Base-by-base conservation (phyloP, 2,113 vertebrate species). In the Cyprinus carpio region DNA sequence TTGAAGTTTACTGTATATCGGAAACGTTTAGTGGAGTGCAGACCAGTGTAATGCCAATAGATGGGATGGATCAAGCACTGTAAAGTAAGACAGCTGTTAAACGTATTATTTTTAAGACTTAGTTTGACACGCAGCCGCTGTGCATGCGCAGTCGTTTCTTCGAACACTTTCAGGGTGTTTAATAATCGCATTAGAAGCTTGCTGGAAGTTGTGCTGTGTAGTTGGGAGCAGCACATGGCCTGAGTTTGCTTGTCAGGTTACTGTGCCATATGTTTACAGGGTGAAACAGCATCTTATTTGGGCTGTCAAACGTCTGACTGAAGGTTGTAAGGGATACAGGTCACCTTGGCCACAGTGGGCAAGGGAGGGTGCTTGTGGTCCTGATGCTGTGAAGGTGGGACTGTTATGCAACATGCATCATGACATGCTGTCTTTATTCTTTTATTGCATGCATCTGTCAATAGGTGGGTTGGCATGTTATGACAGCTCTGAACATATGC, bases 1-100 rank as follows among this genome's bases (percentile, higher is more conserved):
- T 64, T 46, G 46, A 87, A 87, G 86, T 87, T 81, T 49, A 69
- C 75, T 86, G 69, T 43, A 37, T 76, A 77, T 89, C 88, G 86
- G 88, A 89, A 87, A 78, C 37, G 49, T 78, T 29, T 6, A 65
- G 9, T 49, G 78, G 3, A 46, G 60, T 12, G 7, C 37, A 81
- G 8, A 31, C 60, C 18, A 65, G 4, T 31, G 40, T 34, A 79
- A 62, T 40, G 11, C 15, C 40, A 65, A 49, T 49, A 46, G 40
- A 81, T 81, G 78, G 16, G 40, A 81, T 43, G 37, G 16, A 11
- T 64, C 58, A 64, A 29, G 37, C 60, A 29, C 6, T 81, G 23
- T 65, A 65, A 81, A 65, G 78, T 81, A 81, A 64, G 78, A 29
- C 9, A 65, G 6, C 60, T 29, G 9, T 25, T 43, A 80, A 58